Conservation (phyloP, 1,140 invertebrate genomes). For the Uloborus diversus region DNA sequence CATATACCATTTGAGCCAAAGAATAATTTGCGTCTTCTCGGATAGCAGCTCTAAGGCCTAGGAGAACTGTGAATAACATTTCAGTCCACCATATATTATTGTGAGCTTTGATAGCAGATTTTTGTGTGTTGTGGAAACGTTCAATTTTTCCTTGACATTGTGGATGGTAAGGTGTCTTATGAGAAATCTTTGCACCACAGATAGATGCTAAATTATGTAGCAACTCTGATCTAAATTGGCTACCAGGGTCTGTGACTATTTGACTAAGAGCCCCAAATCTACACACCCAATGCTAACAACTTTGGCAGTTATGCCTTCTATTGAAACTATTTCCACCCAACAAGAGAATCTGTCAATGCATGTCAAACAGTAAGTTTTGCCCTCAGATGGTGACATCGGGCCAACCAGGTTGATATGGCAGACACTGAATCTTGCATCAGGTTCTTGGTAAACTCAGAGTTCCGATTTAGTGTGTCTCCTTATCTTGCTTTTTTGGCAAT, state of each 20-base stretch:
- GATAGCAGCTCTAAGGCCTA: background rate
- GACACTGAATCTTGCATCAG: slow-evolving; percentile 62
- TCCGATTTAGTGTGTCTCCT: background rate
- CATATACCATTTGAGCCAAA: slow-evolving; percentile 9
- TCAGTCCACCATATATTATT: background rate
- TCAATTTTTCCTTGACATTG: slow-evolving; percentile 61
- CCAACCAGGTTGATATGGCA: slow-evolving; percentile 69
- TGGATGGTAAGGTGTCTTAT: slow-evolving; percentile 58
- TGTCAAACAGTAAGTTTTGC: slow-evolving; percentile 65
- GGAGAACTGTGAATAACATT: background rate
- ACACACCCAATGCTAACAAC: background rate
- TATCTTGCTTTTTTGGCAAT: background rate
- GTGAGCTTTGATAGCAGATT: slow-evolving; percentile 51
- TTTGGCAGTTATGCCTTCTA: background rate
- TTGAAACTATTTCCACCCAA: background rate
- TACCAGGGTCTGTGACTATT: background rate
- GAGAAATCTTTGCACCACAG: background rate
- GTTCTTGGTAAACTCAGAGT: slow-evolving; percentile 61
- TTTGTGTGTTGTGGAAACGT: slow-evolving; percentile 57
- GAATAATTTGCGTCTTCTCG: background rate
- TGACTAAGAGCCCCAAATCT: background rate
- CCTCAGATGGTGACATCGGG: slow-evolving; percentile 63
- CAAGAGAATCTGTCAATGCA: slow-evolving; percentile 65
- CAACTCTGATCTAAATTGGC: background rate
- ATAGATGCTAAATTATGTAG: too few relatives aligned